Base-by-base conservation (phyloP, 2,888 invertebrate species). In the Drosophila nigritarsus region DNA sequence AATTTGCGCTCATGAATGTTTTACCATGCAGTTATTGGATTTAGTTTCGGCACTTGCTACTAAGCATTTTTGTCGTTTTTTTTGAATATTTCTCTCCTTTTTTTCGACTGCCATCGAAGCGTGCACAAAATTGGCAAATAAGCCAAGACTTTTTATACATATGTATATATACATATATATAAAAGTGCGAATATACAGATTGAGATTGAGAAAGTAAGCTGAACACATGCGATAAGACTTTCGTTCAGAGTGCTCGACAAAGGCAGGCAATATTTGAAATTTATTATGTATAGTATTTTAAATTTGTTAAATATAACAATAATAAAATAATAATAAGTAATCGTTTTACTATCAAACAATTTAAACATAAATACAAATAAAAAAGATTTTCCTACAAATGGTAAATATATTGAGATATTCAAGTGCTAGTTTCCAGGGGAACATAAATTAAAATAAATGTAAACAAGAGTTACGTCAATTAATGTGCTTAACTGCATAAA, bases 1-100 rank as follows among this genome's bases (percentile, higher is more conserved):
- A 90, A 87, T 88, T 90, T 90, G 81, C 69, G 78, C 80, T 90
- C 88, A 88, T 88, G 89, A 90, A 88, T 88, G 82, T 90, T 91
- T 91, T 75, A 88, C 80, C 83, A 83, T 88, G 73, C 80, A 80
- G 86, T 78, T 78, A 81, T 88, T 88, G 81, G 90, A 83, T 89
- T 88, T 90, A 85, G 76, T 81, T 87, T 89, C 69, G 61, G 82
- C 81, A 83, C 81, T 90, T 80, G 90, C 78, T 65, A 78, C 87
- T 83, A 82, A 90, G 83, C 89, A 83, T 69, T 78, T 78, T 74
- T 80, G 73, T 74, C 74, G 81, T 67, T 63, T 64, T 61, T 61
- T 48, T 75, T 18, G 32, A 55, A 80, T 66, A 69, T 72, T 55
- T 49, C 27, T 18, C 27, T 49, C 7, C 54, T 70, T 72, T 38